Conservation (phyloP, 2,888 invertebrate genomes). For the Dilophus febrilis region DNA sequence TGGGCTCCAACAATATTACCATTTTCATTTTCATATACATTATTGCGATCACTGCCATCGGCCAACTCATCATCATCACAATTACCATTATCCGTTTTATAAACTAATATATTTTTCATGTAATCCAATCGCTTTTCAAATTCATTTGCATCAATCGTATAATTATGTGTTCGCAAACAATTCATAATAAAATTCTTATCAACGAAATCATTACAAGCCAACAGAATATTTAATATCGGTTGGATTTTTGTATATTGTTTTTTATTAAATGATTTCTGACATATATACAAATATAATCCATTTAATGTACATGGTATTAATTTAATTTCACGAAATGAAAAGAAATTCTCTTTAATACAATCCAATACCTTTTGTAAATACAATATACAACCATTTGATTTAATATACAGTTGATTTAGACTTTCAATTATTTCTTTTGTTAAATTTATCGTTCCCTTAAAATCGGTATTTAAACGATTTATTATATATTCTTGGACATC, state of each 20-base stretch:
- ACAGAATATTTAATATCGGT: conserved; percentile 66
- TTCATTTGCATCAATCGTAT: conserved; percentile 59
- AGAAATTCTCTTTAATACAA: conserved; percentile 84
- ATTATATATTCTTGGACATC: conserved; percentile 93
- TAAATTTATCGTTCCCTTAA: conserved; percentile 64
- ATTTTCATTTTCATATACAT: too few relatives aligned
- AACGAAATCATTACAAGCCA: conserved; percentile 74
- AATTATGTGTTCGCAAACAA: conserved; percentile 65
- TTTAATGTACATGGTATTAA: conserved; percentile 92
- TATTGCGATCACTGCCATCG: too few relatives aligned
- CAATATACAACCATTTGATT: conserved; percentile 84
- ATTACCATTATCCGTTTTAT: conserved; percentile 14
- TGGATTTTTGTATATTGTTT: conserved; percentile 77
- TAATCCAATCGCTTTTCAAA: conserved; percentile 63
- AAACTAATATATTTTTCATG: conserved; percentile 39
- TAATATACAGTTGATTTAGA: conserved; percentile 85
- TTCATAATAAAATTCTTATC: conserved; percentile 66
- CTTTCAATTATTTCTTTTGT: conserved; percentile 87
- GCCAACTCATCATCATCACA: conserved; percentile 6
- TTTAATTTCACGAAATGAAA: conserved; percentile 75
- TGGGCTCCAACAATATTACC: too few relatives aligned
- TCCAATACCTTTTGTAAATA: conserved; percentile 79
- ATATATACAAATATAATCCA: conserved; percentile 87
- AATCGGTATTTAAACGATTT: conserved; percentile 75
- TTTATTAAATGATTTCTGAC: conserved; percentile 79